A percentile compares a stretch with the other conserved stretches of the same genome.
Evolutionary conservation across 1,140 invertebrate genomes (phyloP).

Genomic region (Temnothorax nylanderi): DNA sequence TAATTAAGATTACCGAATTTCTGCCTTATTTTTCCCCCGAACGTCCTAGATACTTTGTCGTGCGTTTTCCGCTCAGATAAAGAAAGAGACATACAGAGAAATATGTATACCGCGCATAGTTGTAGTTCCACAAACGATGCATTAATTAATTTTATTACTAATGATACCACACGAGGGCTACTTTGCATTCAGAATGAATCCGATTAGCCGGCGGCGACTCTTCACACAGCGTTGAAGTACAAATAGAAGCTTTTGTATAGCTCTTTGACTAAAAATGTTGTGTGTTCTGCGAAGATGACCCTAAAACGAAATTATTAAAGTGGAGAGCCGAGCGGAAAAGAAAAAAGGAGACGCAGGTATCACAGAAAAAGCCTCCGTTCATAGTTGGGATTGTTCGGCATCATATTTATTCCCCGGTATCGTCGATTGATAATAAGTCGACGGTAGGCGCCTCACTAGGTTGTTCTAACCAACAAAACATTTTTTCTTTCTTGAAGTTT

Average conservation of each 20-base stretch:
- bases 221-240: slow-evolving; percentile 46
- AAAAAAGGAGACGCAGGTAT: slow-evolving; percentile 85
- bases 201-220: slow-evolving; percentile 14
- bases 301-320: slow-evolving; percentile 17
- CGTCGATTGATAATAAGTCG: slow-evolving; percentile 77
- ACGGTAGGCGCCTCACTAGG: neutral
- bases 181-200: slow-evolving; percentile 21
- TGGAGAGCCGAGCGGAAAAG: slow-evolving; percentile 87
- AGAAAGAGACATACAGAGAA: neutral
- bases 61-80: neutral
- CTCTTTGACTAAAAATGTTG: slow-evolving; percentile 55
- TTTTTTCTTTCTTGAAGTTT: no score
- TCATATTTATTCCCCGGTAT: slow-evolving; percentile 76
- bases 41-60: slow-evolving; percentile 7
- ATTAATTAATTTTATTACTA: slow-evolving; percentile 22
- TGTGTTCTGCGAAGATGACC: slow-evolving; percentile 40
- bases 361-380: slow-evolving; percentile 86
- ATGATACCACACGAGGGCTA: neutral
- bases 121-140: neutral
- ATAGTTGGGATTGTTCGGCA: slow-evolving; percentile 82
- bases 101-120: neutral
- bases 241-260: slow-evolving; percentile 57
- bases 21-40: slow-evolving; percentile 29
- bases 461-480: no score
- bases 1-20: slow-evolving; percentile 27